A percentile compares a stretch with the other conserved stretches of the same genome.
These are phyloP conservation scores for Uropetala carovei DNA, from an alignment of 2,888 invertebrate genomes.

Conservation along the genomic window DNA sequence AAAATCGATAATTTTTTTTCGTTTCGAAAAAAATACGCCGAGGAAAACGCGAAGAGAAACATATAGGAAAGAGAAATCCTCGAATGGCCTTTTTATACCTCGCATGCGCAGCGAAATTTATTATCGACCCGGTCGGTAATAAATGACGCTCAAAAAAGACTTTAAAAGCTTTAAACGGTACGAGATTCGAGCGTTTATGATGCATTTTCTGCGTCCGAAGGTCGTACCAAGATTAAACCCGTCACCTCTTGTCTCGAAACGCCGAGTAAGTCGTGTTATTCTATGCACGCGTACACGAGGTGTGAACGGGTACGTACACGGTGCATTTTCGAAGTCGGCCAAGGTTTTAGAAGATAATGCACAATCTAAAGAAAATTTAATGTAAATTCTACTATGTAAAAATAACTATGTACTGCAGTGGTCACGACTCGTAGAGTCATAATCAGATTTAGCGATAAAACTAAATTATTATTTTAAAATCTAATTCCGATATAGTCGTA, in stretches of 20 bases:
- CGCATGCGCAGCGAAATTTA: conserved; percentile 8
- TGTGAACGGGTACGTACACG: background rate
- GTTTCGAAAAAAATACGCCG: too few relatives aligned
- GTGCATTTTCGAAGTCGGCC: background rate
- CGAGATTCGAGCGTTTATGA: background rate
- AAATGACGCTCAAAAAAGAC: background rate
- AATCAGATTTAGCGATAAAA: too few relatives aligned
- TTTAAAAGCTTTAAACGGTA: background rate
- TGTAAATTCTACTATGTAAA: too few relatives aligned
- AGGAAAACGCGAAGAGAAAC: background rate
- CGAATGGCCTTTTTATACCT: background rate
- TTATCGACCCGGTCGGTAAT: background rate
- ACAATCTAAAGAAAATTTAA: too few relatives aligned
- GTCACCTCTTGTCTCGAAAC: background rate
- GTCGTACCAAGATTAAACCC: background rate
- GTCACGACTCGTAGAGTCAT: too few relatives aligned
- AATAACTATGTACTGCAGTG: too few relatives aligned
- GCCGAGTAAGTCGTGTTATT: background rate
- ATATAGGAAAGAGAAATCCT: background rate
- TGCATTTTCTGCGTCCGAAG: conserved; percentile 14
- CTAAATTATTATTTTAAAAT: too few relatives aligned
- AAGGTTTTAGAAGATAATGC: too few relatives aligned
- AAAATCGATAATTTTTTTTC: too few relatives aligned
- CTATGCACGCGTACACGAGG: background rate
- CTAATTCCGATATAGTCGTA: too few relatives aligned